These are phyloP conservation scores for Chelon labrosus DNA, from an alignment of 2,797 vertebrate species.

Conservation along the genomic window DNA sequence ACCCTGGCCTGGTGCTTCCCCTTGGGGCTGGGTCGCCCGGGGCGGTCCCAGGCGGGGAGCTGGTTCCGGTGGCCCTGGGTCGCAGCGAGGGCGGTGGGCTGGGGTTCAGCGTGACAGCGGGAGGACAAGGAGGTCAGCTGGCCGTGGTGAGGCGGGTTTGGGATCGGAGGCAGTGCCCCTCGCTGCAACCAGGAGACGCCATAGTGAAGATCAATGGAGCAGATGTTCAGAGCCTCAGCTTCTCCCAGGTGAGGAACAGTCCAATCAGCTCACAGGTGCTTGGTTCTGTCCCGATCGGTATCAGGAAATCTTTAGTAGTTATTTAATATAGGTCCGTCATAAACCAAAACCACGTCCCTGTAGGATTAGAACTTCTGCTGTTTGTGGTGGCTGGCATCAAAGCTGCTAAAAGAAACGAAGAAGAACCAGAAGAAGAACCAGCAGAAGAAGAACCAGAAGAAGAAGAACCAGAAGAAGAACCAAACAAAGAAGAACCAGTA, in stretches of 20 bases:
- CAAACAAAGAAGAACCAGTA: too few species aligned
- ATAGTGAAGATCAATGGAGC: slow-evolving; percentile 89
- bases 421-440: too few species aligned
- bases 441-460: too few species aligned
- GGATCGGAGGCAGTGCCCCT: slow-evolving; percentile 84
- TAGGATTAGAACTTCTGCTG: too few species aligned
- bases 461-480: too few species aligned
- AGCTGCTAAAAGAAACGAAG: too few species aligned
- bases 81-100: slow-evolving; percentile 79
- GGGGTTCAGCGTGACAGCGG: slow-evolving; percentile 85
- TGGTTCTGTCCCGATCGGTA: too few species aligned
- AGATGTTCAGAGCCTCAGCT: slow-evolving; percentile 84
- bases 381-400: too few species aligned
- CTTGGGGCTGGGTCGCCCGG: slow-evolving; percentile 28
- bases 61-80: slow-evolving; percentile 83
- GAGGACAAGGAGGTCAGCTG: slow-evolving; percentile 80
- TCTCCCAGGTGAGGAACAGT: slow-evolving; percentile 76
- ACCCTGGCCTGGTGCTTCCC: slow-evolving; percentile 46
- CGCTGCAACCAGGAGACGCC: slow-evolving; percentile 84
- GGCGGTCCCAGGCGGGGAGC: slow-evolving; percentile 61
- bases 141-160: slow-evolving; percentile 85
- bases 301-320: too few species aligned
- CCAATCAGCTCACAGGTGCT: too few species aligned
- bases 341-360: too few species aligned
- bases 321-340: too few species aligned